Percentiles rank a stretch among this genome's conserved stretches.
Evolutionary conservation across 2,113 vertebrate genomes (phyloP).

Genomic region (Rattus norvegicus): GRCr8 NC_086021.1:93015001-93015500

Average conservation of each 20-base stretch:
- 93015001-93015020: not conserved
- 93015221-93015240: not conserved
- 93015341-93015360: not conserved
- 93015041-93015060: not conserved
- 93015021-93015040: not conserved
- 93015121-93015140: accelerated
- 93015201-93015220: not conserved
- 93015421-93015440: not conserved
- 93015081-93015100: not conserved
- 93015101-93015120: not conserved
- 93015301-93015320: not conserved
- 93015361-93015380: not conserved
- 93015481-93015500: not conserved
- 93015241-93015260: not conserved
- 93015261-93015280: not conserved
- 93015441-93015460: not conserved
- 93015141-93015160: not conserved
- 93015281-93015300: not conserved
- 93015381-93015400: not conserved
- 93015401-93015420: not conserved
- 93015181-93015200: not conserved
- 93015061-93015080: not conserved
- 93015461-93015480: not conserved
- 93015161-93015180: not conserved
- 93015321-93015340: not conserved